phyloP scores from a whole-genome alignment of 1,140 invertebrate species.

The Habropoda laboriosa region DNA sequence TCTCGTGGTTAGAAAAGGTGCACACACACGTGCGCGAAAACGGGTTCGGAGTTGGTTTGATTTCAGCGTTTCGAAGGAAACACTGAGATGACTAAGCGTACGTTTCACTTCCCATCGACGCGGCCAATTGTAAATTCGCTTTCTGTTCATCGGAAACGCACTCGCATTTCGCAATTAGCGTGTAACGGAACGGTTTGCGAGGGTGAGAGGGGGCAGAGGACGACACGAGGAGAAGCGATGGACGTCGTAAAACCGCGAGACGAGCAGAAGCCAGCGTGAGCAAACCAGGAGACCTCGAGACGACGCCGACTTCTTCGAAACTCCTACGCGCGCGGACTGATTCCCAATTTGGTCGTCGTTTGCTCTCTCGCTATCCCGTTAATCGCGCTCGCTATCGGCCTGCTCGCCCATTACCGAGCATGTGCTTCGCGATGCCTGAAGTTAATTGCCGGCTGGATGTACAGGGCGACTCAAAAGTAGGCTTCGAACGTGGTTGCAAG shows the following conservation, averaged over 20 bases:
- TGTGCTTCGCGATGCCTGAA: conserved; percentile 1
- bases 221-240: not conserved
- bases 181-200: conserved; percentile 55
- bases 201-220: not conserved
- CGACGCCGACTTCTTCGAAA: conserved; percentile 5
- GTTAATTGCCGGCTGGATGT: not conserved
- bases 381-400: conserved; percentile 33
- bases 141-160: not conserved
- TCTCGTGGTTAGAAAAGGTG: not conserved
- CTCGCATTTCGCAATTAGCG: conserved; percentile 68
- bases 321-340: conserved; percentile 46
- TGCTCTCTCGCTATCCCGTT: conserved; percentile 31
- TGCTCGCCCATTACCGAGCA: conserved; percentile 5
- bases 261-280: not conserved
- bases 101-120: too few species aligned
- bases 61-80: too few species aligned
- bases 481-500: too few species aligned
- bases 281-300: not conserved
- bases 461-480: not conserved
- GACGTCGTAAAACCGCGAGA: conserved; percentile 47
- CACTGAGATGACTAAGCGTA: not conserved
- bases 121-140: not conserved
- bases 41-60: not conserved
- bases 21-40: not conserved
- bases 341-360: conserved; percentile 53